Evolutionary conservation across 2,888 invertebrate species (phyloP).

Genomic region (Mongoloraphidia duomilia): DNA sequence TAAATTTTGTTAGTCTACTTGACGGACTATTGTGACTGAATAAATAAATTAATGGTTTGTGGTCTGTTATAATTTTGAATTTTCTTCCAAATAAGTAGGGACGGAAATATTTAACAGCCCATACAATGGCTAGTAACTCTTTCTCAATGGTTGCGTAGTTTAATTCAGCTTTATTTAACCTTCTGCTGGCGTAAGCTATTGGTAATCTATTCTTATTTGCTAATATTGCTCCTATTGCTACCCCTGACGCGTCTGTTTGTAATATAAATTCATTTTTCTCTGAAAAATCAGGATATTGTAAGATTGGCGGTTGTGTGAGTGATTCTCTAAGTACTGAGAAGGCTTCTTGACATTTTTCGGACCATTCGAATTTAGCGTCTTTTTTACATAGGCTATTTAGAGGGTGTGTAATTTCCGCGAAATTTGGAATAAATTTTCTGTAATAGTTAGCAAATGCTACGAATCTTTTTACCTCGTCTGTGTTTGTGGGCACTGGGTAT

Average conservation of each 20-base stretch:
- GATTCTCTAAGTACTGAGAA: not conserved
- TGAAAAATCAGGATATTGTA: not conserved
- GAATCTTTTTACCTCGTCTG: not conserved
- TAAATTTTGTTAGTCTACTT: slow-evolving; percentile 17
- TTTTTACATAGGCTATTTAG: not conserved
- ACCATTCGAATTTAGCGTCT: not conserved
- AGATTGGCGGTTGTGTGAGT: not conserved
- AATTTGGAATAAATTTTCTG: not conserved
- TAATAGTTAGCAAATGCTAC: not conserved
- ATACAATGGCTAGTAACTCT: not conserved
- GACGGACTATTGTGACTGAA: slow-evolving; percentile 12
- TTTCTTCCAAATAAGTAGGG: not conserved
- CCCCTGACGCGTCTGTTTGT: not conserved
- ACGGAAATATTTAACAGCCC: not conserved
- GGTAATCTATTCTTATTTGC: not conserved
- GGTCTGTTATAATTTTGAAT: not conserved
- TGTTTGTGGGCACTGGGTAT: not conserved
- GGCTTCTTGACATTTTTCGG: not conserved
- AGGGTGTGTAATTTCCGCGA: not conserved
- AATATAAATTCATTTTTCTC: not conserved
- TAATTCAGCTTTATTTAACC: not conserved
- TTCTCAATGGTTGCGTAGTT: not conserved
- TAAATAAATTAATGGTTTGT: not conserved
- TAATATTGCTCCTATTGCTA: not conserved
- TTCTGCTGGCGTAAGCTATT: not conserved